Evolutionary conservation across 2,113 vertebrate genomes (phyloP).

Genomic region (Ochotona curzoniae): DNA sequence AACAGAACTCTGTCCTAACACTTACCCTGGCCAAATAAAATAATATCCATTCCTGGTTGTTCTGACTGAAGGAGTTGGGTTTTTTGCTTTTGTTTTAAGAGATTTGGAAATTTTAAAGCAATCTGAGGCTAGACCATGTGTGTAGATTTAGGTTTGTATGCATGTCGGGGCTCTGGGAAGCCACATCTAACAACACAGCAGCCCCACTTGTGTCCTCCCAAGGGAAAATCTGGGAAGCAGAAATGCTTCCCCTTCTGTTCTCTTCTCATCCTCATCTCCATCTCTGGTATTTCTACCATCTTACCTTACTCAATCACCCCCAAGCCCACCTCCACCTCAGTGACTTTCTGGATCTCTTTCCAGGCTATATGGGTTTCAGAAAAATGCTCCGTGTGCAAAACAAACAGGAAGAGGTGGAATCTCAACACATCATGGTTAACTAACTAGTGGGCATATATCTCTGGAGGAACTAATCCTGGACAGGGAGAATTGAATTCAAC

Average conservation of each 20-base stretch:
- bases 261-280: neutral
- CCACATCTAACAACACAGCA: rapidly evolving
- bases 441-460: constrained; percentile 29
- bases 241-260: neutral
- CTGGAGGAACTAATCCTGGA: constrained; percentile 13
- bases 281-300: neutral
- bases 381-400: constrained; percentile 63
- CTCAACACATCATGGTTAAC: constrained; percentile 58
- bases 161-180: neutral
- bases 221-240: neutral
- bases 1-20: neutral
- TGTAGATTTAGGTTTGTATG: neutral
- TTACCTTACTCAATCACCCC: neutral
- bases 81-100: neutral
- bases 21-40: constrained; percentile 47
- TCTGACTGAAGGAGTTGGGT: constrained; percentile 1
- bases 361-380: constrained; percentile 62
- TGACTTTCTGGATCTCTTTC: constrained; percentile 14
- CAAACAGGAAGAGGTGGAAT: constrained; percentile 61
- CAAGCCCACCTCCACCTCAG: neutral
- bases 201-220: neutral
- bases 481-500: neutral
- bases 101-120: constrained; percentile 25
- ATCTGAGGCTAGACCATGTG: neutral
- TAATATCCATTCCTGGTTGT: constrained; percentile 38